Percentiles rank a stretch among this genome's conserved stretches.
Conservation (phyloP, 2,797 vertebrate genomes). For the Gephyroberyx darwinii region DNA sequence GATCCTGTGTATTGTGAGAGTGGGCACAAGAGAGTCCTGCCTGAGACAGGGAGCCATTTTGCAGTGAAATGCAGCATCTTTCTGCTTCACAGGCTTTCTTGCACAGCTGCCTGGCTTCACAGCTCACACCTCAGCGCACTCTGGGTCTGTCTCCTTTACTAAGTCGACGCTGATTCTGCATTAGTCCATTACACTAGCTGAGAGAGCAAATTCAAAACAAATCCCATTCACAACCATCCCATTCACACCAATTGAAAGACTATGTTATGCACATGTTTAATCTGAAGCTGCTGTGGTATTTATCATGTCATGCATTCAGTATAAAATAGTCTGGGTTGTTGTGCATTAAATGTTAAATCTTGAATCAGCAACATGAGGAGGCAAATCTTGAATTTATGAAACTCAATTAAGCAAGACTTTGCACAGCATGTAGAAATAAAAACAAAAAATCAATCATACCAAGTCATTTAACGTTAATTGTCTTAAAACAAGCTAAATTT, state of each 20-base stretch:
- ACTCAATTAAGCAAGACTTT: too few relatives aligned
- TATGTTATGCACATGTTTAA: background rate
- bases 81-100: constrained; percentile 53
- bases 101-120: constrained; percentile 52
- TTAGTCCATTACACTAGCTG: constrained; percentile 23
- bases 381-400: too few relatives aligned
- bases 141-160: constrained; percentile 18
- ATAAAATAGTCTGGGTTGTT: background rate
- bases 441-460: too few relatives aligned
- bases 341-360: background rate
- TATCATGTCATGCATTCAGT: background rate
- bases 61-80: constrained; percentile 58
- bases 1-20: constrained; percentile 39
- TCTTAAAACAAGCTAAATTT: too few relatives aligned
- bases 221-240: constrained; percentile 7
- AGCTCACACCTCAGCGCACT: constrained; percentile 56
- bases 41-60: constrained; percentile 65
- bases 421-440: too few relatives aligned
- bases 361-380: background rate
- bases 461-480: too few relatives aligned
- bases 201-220: constrained; percentile 13
- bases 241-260: constrained; percentile 12
- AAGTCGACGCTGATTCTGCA: constrained; percentile 26
- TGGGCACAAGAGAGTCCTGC: constrained; percentile 42
- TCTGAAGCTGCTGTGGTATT: background rate